Evolutionary conservation across 1,140 invertebrate genomes (phyloP), one percentile per base, ranked within the genome.

Genomic region (Sinella curviseta): DNA sequence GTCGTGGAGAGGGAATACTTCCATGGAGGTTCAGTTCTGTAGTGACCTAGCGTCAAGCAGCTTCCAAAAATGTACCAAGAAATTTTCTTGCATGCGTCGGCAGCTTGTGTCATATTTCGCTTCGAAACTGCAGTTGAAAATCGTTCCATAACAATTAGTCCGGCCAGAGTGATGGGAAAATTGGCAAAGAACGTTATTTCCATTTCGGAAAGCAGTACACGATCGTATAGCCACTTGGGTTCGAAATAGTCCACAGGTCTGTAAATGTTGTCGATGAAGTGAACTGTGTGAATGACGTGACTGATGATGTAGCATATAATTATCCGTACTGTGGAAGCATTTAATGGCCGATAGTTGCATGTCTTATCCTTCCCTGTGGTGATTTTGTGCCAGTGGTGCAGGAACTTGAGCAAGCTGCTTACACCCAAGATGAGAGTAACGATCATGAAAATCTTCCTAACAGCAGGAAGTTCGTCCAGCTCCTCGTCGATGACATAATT

Each of bases 231-330:
- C 55, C 55, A 80, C 30, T 77, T 77, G 1, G 79, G 79, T 54
- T 80, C 79, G 17, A 73, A 67, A 30, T 80, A 80, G 35, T n/a
- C 79, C 1, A 77, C 79, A 3, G 79, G 79, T 20, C 79, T 54
- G 65, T 80, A 77, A 70, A 80, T 80, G 39, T 80, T 80, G 48
- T 80, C 79, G 31, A 65, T 73, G 33, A 55, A 80, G 36, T 80
- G 79, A 24, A 80, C 20, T 1, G 26, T 4, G 34, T 80, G 79
- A 34, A 80, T 80, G 31, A 65, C 3, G 36, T 80, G 74, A 39
- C 79, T 80, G 24, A 80, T 24, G 20, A 76, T 31, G 57, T 80
- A 75, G 74, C 74, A 75, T 1, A 36, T 39, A 1, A 75, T 30
- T 4, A 75, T 75, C 39, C 74, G 34, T 16, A n/a, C 28, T 1